These are phyloP conservation scores for Beroe ovata DNA, from an alignment of 37 sponge, comb jelly and placozoan genomes.

Conservation along the genomic window DNA sequence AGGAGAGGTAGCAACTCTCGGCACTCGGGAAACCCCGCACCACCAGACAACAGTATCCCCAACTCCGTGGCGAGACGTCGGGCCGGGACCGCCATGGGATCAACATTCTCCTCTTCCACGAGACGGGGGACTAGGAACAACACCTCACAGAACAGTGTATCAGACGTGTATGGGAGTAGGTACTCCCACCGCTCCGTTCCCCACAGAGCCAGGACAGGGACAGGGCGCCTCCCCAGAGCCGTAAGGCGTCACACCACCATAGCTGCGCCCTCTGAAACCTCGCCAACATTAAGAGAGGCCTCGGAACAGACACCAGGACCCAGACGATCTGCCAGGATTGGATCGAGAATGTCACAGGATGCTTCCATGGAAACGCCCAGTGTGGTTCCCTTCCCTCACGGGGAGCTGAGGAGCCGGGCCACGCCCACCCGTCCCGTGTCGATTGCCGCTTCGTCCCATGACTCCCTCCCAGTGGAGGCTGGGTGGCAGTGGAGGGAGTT, in stretches of 20 bases:
- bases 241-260: constrained; percentile 28
- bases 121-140: not conserved
- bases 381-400: not conserved
- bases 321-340: constrained; percentile 23
- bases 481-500: constrained; percentile 68
- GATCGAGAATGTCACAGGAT: constrained; percentile 8
- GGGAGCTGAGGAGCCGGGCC: not conserved
- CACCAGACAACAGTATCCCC: constrained; percentile 7
- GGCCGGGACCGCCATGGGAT: constrained; percentile 2
- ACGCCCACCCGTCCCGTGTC: not conserved
- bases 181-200: constrained; percentile 10
- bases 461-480: constrained; percentile 10
- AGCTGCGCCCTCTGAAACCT: not conserved
- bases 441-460: not conserved
- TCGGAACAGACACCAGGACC: constrained; percentile 57
- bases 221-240: not conserved
- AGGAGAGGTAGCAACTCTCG: not conserved
- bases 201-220: not conserved
- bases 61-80: constrained; percentile 61
- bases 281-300: not conserved
- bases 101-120: constrained; percentile 26
- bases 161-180: constrained; percentile 2
- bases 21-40: not conserved
- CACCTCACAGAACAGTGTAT: not conserved
- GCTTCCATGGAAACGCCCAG: not conserved